These are phyloP conservation scores for Crenuchus spilurus DNA, from an alignment of 2,797 vertebrate species.

Conservation along the genomic window DNA sequence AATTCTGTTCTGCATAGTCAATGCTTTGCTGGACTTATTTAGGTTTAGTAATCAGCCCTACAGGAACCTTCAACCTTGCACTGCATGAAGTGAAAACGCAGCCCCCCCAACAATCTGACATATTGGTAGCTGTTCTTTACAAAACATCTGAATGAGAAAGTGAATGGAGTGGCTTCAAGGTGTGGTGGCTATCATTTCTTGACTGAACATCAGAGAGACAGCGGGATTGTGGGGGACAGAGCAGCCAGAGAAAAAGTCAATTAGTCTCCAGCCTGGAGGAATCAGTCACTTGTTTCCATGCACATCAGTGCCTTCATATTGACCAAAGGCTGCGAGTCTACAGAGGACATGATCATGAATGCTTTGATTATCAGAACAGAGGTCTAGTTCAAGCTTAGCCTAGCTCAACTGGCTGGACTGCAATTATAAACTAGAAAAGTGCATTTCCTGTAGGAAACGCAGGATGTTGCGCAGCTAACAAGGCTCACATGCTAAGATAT, in stretches of 20 bases:
- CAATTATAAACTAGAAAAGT: too few species aligned
- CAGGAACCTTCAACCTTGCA: not conserved
- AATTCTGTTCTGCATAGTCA: not conserved
- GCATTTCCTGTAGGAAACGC: too few species aligned
- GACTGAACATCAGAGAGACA: not conserved
- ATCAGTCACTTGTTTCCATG: too few species aligned
- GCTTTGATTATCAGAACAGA: too few species aligned
- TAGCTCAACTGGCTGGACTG: too few species aligned
- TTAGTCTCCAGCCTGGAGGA: slow-evolving; percentile 27
- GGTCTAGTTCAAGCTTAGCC: too few species aligned
- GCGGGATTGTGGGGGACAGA: not conserved
- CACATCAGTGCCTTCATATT: too few species aligned
- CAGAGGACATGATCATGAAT: too few species aligned
- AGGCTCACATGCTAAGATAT: too few species aligned
- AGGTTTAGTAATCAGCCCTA: not conserved
- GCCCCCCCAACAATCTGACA: not conserved
- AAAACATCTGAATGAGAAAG: not conserved
- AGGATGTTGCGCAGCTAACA: too few species aligned
- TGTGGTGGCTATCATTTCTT: slow-evolving; percentile 9
- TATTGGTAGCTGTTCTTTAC: not conserved
- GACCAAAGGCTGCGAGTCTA: too few species aligned
- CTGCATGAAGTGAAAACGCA: not conserved
- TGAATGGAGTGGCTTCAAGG: not conserved
- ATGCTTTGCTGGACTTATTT: not conserved
- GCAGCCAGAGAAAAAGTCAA: slow-evolving; percentile 27